Base-by-base conservation (phyloP, 1,140 invertebrate species). In the Chymomyza costata region DNA sequence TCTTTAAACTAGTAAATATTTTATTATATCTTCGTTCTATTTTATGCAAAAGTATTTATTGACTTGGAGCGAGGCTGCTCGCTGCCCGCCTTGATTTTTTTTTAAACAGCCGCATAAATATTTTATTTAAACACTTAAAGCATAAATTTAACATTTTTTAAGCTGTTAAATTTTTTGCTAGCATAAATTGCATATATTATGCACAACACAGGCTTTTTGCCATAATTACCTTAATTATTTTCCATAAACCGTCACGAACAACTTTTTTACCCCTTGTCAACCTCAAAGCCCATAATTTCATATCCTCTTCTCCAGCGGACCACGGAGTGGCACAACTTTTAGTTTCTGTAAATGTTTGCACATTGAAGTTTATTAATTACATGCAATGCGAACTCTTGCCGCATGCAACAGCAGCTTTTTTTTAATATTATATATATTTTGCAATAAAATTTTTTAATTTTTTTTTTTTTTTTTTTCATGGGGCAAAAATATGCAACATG, bases 161-260 rank as follows among this genome's bases (percentile, higher is more conserved):
- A 30, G n/a, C n/a, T 25, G 35, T 5, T 32, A 46, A 49, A 54
- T n/a, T n/a, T n/a, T n/a, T n/a, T n/a, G n/a, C n/a, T n/a, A 51
- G 61, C 52, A 58, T 73, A 70, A 78, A 76, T 71, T 51, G 62
- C 53, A 66, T 63, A 71, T 65, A 78, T 62, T 65, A 70, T 55
- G 49, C 58, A 39, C 32, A 25, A 35, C n/a, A 44, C 14, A 47
- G 28, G 31, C 43, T 63, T 49, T 41, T 50, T 62, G 56, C 51
- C 46, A 57, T 73, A 80, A 80, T 80, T 80, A 80, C 73, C 73
- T 80, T 80, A 80, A 80, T 80, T 80, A 80, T 80, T 80, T 81
- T 80, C 80, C n/a, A 80, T 80, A 81, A 80, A 78, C 73, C 67
- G 58, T 62, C 50, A 71, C 52, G 48, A 61, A 41, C 52, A 5